Evolutionary conservation across 2,113 vertebrate species (phyloP).

Genomic region (Oryzias celebensis): DNA sequence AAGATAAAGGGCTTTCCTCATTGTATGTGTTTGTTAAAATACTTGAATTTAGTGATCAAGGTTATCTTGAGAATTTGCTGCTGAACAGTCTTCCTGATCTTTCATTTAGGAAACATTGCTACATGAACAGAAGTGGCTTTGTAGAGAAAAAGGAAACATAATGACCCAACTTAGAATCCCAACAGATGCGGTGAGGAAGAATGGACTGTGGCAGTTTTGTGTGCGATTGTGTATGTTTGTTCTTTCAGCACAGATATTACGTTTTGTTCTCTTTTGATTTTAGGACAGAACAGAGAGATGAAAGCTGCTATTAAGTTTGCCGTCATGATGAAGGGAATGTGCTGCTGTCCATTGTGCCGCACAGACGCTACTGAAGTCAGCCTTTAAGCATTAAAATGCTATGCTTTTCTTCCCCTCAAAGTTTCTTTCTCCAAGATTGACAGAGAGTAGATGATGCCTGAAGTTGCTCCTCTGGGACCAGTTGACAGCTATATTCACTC

Average conservation of each 20-base stretch:
- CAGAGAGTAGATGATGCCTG: conserved; percentile 29
- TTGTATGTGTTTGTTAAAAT: too few species aligned
- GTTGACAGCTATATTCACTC: conserved; percentile 65
- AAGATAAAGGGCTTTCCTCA: too few species aligned
- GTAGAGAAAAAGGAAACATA: too few species aligned
- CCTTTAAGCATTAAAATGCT: conserved; percentile 19
- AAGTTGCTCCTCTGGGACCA: conserved; percentile 42
- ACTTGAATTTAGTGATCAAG: too few species aligned
- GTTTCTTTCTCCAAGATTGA: conserved; percentile 24
- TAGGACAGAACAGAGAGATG: conserved; percentile 1
- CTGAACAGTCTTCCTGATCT: too few species aligned
- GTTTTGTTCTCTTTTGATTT: conserved; percentile 34
- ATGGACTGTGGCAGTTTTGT: not conserved
- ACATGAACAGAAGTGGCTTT: too few species aligned
- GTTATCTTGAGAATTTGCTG: too few species aligned
- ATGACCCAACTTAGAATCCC: conserved; percentile 1
- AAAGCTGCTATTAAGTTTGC: conserved; percentile 25
- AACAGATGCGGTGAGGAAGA: not conserved
- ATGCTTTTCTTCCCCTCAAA: conserved; percentile 22
- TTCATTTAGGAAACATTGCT: too few species aligned
- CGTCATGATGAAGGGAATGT: conserved; percentile 18
- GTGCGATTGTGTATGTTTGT: not conserved
- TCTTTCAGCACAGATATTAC: not conserved
- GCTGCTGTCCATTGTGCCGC: conserved; percentile 4
- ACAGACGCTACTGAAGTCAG: conserved; percentile 2